Evolutionary conservation across 2,888 invertebrate genomes (phyloP), one percentile per base, ranked within the genome.

Genomic region (Sialis lutaria): DNA sequence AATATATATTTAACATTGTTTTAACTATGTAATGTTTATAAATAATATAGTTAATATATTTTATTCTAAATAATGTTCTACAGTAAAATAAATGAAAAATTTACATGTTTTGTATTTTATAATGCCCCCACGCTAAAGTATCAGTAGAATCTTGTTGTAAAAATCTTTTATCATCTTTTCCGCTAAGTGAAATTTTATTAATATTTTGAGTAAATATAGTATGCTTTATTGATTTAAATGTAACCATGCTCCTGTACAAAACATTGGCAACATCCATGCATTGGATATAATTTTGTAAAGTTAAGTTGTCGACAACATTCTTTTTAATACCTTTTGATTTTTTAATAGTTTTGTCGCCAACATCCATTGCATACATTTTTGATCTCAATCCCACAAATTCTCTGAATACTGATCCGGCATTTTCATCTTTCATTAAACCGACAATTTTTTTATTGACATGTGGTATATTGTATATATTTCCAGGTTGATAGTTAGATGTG

Each of bases 401-500:
- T 6, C 10, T 31, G 32, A 49, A 47, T n/a, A 48, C 30, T 8
- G n/a, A 22, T 22, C 45, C 47, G 30, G 40, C 47, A 13, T 30
- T 35, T 42, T 50, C 52, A 49, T 52, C 44, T 47, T 50, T 51
- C 49, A 49, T 50, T 35, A 48, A 34, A 37, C 49, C 51, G 6
- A 49, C 37, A 6, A 53, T 46, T 46, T 54, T 53, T 42, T 53
- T 53, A 44, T 53, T 53, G 5, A 51, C 44, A 30, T 6, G 44
- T 30, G 54, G 53, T 31, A 58, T 55, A 8, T 49, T 44, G 45
- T 55, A 57, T 6, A 45, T 6, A 53, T 60, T 60, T 44, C 53
- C 42, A 6, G 37, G 6, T 6, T 46, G 32, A 49, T 56, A 59
- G 48, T 56, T 55, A 5, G 57, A 58, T 33, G 58, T 58, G 53